These are phyloP conservation scores for Cephus spinipes DNA, from an alignment of 2,888 invertebrate species.

Conservation along the genomic window DNA sequence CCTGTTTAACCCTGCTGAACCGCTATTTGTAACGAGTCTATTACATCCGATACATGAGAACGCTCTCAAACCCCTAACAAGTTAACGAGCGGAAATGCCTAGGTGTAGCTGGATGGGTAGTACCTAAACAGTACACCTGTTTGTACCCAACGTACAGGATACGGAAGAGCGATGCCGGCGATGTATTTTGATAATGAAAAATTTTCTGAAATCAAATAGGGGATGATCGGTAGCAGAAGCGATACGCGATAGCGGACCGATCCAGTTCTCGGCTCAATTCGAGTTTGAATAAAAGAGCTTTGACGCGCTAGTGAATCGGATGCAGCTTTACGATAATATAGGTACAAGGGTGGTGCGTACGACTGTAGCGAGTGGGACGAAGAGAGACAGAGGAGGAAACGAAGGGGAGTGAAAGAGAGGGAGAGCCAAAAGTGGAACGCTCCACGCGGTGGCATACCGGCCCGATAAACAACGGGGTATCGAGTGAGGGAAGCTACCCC, in stretches of 20 bases:
- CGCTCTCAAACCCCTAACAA: conserved; percentile 11
- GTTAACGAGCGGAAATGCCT: not conserved
- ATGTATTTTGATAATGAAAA: not conserved
- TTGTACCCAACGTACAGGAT: not conserved
- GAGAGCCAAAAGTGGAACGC: conserved; percentile 38
- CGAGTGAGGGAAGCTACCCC: conserved; percentile 40
- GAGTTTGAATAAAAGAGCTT: conserved; percentile 24
- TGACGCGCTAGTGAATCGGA: conserved; percentile 30
- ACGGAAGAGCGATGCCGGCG: not conserved
- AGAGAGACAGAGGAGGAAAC: conserved; percentile 8
- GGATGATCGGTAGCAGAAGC: conserved; percentile 2
- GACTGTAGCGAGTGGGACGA: conserved; percentile 7
- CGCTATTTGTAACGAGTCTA: conserved; percentile 51
- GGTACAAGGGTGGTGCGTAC: conserved; percentile 4
- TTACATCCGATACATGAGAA: conserved; percentile 39
- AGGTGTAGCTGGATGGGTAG: not conserved
- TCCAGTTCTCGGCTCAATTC: not conserved
- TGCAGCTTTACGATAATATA: conserved; percentile 37
- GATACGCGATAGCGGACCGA: not conserved
- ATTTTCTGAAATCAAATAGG: not conserved
- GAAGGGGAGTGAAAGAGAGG: conserved; percentile 25
- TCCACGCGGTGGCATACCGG: conserved; percentile 43
- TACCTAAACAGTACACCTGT: not conserved
- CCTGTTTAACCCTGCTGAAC: conserved; percentile 24
- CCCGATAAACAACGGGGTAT: conserved; percentile 52